Evolutionary conservation across 2,797 vertebrate species (phyloP), one percentile per base, ranked within the genome.

Genomic region (Syngnathus acus): DNA sequence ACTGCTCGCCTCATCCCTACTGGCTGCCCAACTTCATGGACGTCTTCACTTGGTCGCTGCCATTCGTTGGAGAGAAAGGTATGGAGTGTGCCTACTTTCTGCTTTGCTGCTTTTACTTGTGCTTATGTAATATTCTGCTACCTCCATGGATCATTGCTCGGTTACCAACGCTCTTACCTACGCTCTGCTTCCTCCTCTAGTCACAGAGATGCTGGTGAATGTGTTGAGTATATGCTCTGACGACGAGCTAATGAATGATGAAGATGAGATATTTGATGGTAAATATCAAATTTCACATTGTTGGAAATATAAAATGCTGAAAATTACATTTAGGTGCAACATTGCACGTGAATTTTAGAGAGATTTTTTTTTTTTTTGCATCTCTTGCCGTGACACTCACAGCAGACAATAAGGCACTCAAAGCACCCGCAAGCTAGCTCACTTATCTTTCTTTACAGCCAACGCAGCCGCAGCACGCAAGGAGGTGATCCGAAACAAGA

Each of bases 201-300:
- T 99, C 86, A 99, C 97, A 66, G 97, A 99, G 86, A 98, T 99
- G 97, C 91, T 99, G 90, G 97, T 99, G 72, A 99, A 99, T 0
- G 94, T 99, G 80, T 89, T 99, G 84, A 99, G 96, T 82, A 99
- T 99, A 90, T 99, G 97, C 89, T 99, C 96, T 9, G 97, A 99
- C 60, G 97, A 99, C 79, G 97, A 99, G 74, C 82, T 99, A 40
- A 96, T 95, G 81, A 95, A 96, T 45, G 97, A 99, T 66, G 97
- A 94, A 87, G 97, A 99, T 32, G 96, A 97, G 73, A 90, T 92
- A 69, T 96, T 96, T 87, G 96, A 98, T 82, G 95, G 97, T 99
- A 91, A 65, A 7, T 40, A 8, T 62, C 42, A 45, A 26, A 60
- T 60, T 39, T 60, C 39, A 9, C 58, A 60, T n/a, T 62, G 60